Percentiles rank a stretch among this genome's conserved stretches.
Evolutionary conservation across 1,140 invertebrate genomes (phyloP).

Genomic region (Prorops nasuta): DNA sequence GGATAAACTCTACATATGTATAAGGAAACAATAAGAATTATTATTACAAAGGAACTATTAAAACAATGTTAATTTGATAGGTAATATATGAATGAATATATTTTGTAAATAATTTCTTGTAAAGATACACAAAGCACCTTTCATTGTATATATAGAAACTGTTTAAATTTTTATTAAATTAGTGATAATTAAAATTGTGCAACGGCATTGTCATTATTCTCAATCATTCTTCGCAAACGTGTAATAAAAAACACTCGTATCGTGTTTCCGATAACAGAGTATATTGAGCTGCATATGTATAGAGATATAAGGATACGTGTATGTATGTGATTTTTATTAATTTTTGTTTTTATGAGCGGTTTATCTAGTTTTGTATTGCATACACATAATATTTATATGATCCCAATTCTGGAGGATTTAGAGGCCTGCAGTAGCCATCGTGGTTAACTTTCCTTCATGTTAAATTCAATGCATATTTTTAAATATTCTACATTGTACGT

Average conservation of each 20-base stretch:
- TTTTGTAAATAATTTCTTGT: conserved; percentile 58
- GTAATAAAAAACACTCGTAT: conserved; percentile 31
- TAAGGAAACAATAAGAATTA: conserved; percentile 35
- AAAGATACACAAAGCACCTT: conserved; percentile 43
- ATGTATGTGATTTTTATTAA: conserved; percentile 34
- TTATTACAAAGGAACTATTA: conserved; percentile 38
- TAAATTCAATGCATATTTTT: not conserved
- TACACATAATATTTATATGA: conserved; percentile 39
- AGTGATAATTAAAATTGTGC: conserved; percentile 40
- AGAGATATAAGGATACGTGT: conserved; percentile 22
- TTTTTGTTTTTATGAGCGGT: conserved; percentile 43
- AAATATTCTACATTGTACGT: not conserved
- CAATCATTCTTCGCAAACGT: conserved; percentile 35
- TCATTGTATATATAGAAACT: conserved; percentile 46
- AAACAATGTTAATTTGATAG: conserved; percentile 52
- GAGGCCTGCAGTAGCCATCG: conserved; percentile 30
- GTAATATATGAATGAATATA: conserved; percentile 55
- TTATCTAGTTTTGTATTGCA: conserved; percentile 50
- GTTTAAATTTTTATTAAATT: conserved; percentile 51
- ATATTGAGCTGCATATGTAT: conserved; percentile 17
- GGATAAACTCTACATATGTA: conserved; percentile 37
- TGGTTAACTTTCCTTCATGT: not conserved
- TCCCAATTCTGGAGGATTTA: conserved; percentile 28
- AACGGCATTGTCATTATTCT: conserved; percentile 40
- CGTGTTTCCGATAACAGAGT: conserved; percentile 23